phyloP scores from a whole-genome alignment of 2,888 invertebrate genomes.

The Meganola albula region DNA sequence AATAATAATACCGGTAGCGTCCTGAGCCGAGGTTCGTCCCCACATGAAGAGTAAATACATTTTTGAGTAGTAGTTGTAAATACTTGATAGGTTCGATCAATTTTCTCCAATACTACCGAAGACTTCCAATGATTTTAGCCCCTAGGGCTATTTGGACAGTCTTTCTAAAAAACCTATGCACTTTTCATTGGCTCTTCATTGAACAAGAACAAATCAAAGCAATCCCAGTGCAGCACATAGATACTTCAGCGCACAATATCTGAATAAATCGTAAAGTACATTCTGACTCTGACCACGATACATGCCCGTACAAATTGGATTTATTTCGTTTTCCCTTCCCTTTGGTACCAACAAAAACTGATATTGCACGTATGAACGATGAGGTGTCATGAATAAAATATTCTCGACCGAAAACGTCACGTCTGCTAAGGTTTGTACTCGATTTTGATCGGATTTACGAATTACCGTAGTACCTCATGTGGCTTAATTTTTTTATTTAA shows the following conservation, averaged over 20 bases:
- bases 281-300: conserved; percentile 68
- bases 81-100: no score
- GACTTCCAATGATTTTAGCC: no score
- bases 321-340: conserved; percentile 64
- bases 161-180: no score
- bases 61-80: no score
- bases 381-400: conserved; percentile 69
- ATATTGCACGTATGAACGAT: conserved; percentile 70
- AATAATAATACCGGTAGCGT: no score
- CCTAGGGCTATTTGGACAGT: no score
- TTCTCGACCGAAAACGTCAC: conserved; percentile 54
- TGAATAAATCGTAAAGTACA: conserved; percentile 63
- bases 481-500: no score
- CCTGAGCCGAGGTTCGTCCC: no score
- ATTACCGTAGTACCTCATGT: conserved; percentile 33
- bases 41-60: no score
- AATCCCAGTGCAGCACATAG: conserved; percentile 38
- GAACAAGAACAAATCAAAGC: conserved; percentile 49
- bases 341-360: conserved; percentile 63
- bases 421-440: conserved; percentile 40
- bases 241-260: conserved; percentile 35
- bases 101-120: no score
- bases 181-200: conserved; percentile 33
- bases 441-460: conserved; percentile 44
- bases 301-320: conserved; percentile 73